These are phyloP conservation scores for Nothoprocta pentlandii DNA, from an alignment of 2,113 vertebrate genomes.

Conservation along the genomic window DNA sequence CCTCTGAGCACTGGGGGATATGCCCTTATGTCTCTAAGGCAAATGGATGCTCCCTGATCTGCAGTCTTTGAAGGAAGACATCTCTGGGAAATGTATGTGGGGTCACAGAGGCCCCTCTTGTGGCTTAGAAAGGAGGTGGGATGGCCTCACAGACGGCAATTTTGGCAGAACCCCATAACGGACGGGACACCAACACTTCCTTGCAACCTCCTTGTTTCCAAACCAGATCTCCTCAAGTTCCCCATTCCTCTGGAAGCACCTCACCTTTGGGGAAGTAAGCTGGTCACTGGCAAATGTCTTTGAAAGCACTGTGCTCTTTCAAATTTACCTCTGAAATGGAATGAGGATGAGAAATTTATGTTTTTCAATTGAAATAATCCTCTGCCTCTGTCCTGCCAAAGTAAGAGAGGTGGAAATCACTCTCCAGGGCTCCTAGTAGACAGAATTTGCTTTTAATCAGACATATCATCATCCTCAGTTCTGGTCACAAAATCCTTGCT, in stretches of 20 bases:
- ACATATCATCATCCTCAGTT: background rate
- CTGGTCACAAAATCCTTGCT: background rate
- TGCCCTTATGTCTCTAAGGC: background rate
- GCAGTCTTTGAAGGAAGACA: background rate
- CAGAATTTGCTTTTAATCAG: background rate
- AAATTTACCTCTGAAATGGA: background rate
- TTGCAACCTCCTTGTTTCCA: background rate
- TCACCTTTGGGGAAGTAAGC: background rate
- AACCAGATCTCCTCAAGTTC: background rate
- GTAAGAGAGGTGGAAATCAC: background rate
- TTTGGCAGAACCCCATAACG: background rate
- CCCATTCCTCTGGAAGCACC: background rate
- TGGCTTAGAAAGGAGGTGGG: background rate
- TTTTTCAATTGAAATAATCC: background rate
- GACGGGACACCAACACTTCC: background rate
- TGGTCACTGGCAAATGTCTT: background rate
- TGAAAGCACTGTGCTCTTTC: background rate
- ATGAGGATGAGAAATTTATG: background rate
- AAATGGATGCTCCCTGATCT: background rate
- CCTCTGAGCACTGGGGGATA: rapidly evolving
- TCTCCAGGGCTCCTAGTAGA: background rate
- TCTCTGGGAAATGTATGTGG: background rate
- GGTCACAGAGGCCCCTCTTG: background rate
- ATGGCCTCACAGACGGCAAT: background rate
- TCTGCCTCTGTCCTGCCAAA: background rate